Conservation (phyloP, 2,888 invertebrate genomes). For the Drosophila borborema region DNA sequence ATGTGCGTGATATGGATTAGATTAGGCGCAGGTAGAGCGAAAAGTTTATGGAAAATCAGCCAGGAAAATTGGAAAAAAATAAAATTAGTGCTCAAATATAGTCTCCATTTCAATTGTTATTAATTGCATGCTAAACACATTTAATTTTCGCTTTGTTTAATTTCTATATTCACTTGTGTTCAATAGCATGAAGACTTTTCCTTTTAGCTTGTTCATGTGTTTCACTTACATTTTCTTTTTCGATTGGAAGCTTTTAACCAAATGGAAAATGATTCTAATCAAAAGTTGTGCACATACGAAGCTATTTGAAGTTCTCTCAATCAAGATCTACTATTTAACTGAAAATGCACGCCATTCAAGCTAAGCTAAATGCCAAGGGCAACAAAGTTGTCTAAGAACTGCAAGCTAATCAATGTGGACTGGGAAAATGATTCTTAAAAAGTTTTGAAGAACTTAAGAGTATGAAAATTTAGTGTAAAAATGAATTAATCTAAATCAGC, state of each 20-base stretch:
- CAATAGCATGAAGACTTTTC: no score
- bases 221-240: neutral
- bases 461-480: no score
- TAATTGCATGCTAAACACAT: neutral
- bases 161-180: neutral
- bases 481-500: no score
- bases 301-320: neutral
- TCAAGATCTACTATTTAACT: neutral
- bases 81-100: neutral
- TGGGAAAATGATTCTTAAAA: neutral
- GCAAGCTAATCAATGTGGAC: neutral
- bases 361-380: neutral
- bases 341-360: neutral
- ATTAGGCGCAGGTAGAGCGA: constrained; percentile 14
- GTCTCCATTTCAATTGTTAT: neutral
- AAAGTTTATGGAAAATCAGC: neutral
- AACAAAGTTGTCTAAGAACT: neutral
- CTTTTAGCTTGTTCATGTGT: neutral
- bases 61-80: neutral
- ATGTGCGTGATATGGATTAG: neutral
- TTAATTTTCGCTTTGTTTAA: no score
- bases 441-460: no score
- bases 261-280: neutral
- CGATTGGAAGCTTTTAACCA: neutral
- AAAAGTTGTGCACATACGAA: neutral